Evolutionary conservation across 2,888 invertebrate species (phyloP), one percentile per base, ranked within the genome.

Genomic region (Drosophila multiciliata): DNA sequence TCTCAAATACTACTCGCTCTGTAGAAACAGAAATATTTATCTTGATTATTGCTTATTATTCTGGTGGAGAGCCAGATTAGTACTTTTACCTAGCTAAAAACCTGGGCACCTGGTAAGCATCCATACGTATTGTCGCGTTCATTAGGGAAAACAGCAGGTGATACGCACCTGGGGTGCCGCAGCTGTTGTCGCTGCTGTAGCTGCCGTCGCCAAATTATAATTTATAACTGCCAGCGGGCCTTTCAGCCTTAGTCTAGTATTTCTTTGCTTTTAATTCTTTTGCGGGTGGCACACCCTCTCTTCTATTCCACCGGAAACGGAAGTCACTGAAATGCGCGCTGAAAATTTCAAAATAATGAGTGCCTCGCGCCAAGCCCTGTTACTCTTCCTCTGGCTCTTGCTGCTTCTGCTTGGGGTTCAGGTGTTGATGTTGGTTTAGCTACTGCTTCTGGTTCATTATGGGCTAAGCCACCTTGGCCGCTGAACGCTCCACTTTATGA

Each of bases 341-440:
- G 87, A 89, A 90, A 91, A 92, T 86, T 90, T 91, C 83, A 86
- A 90, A 91, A 91, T 91, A 91, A 91, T 89, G 91, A 91, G 87
- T 88, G 80, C 83, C 83, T 67, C 53, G 59, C 54, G 67, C 57
- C 59, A 42, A 55, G 50, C 55, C 29, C 53, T 23, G 26, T 42
- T 15, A 40, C 45, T 52, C 11, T 5, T 36, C 23, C 40, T 60
- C 12, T 36, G 17, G 48, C 58, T 49, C 3, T 9, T 36, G 17
- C 33, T 64, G 20, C 17, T 60, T 9, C 29, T 64, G 33, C 35
- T 17, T 15, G 2, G 55, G 33, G 12, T 62, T 8, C 42, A 49
- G 60, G 35, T 49, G n/a, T 23, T 38, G n/a, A 6, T 50, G 23
- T 29, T 63, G 26, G 23, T 35, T 40, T 23, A 33, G 35, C 33